These are phyloP conservation scores for Diachasma alloeum DNA, from an alignment of 1,140 invertebrate genomes.

Conservation along the genomic window DNA sequence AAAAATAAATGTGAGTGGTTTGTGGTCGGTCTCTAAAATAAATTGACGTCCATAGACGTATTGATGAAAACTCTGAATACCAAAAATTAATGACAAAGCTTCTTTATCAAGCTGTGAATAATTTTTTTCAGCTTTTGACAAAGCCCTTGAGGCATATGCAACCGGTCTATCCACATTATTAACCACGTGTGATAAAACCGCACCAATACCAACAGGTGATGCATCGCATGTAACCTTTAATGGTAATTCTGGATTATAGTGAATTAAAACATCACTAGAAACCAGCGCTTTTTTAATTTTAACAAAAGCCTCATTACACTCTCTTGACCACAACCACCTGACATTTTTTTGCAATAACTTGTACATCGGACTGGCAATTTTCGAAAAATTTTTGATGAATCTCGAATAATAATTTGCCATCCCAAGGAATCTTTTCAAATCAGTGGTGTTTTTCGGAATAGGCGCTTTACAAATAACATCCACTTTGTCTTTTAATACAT, in stretches of 20 bases:
- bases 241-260: background rate
- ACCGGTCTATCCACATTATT: too few relatives aligned
- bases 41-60: slow-evolving; percentile 48
- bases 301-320: background rate
- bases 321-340: background rate
- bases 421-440: background rate
- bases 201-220: background rate
- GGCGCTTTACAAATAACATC: background rate
- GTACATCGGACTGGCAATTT: background rate
- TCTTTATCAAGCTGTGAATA: too few relatives aligned
- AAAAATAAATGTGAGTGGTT: slow-evolving; percentile 63
- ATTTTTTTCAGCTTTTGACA: too few relatives aligned
- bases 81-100: slow-evolving; percentile 36
- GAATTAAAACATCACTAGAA: background rate
- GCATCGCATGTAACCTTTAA: background rate
- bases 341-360: slow-evolving; percentile 26
- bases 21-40: slow-evolving; percentile 62
- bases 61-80: slow-evolving; percentile 3
- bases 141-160: too few relatives aligned
- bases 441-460: background rate
- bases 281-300: background rate
- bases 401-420: too few relatives aligned
- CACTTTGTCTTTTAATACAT: background rate
- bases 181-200: too few relatives aligned
- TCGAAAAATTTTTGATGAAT: too few relatives aligned